A percentile compares a stretch with the other conserved stretches of the same genome.
Evolutionary conservation across 37 sponge, comb jelly and placozoan species (phyloP).

Genomic region (Mnemiopsis leidyi): DNA sequence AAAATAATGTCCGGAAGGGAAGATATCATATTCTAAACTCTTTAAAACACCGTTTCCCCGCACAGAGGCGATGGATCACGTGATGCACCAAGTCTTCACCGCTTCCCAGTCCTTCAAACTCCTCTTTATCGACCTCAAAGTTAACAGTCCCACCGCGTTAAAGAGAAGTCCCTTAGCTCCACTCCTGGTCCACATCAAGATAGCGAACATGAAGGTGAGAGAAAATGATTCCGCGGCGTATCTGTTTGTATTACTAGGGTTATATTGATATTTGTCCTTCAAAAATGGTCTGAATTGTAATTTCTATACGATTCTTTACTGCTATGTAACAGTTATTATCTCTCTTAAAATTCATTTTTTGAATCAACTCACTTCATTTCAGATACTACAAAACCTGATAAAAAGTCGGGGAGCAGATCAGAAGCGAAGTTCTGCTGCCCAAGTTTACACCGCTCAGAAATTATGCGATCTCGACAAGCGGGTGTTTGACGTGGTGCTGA

Average conservation of each 20-base stretch:
- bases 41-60: no score
- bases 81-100: slow-evolving; percentile 36
- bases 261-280: no score
- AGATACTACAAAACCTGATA: slow-evolving; percentile 56
- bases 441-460: slow-evolving; percentile 57
- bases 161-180: slow-evolving; percentile 49
- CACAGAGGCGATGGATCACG: slow-evolving; percentile 65
- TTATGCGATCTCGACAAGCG: slow-evolving; percentile 17
- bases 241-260: no score
- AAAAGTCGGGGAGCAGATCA: slow-evolving; percentile 42
- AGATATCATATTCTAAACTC: no score
- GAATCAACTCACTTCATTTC: background rate
- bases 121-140: slow-evolving; percentile 43
- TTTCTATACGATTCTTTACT: no score
- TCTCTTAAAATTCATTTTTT: no score
- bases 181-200: slow-evolving; percentile 54
- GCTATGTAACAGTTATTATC: no score
- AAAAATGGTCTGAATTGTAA: no score
- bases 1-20: no score
- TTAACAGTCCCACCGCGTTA: slow-evolving; percentile 20
- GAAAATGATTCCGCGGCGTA: no score
- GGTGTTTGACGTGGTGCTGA: slow-evolving; percentile 57
- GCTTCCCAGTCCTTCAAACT: slow-evolving; percentile 48
- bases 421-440: slow-evolving; percentile 45
- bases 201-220: slow-evolving; percentile 41